Base-by-base conservation (phyloP, 2,888 invertebrate genomes). In the Orthosia incerta region DNA sequence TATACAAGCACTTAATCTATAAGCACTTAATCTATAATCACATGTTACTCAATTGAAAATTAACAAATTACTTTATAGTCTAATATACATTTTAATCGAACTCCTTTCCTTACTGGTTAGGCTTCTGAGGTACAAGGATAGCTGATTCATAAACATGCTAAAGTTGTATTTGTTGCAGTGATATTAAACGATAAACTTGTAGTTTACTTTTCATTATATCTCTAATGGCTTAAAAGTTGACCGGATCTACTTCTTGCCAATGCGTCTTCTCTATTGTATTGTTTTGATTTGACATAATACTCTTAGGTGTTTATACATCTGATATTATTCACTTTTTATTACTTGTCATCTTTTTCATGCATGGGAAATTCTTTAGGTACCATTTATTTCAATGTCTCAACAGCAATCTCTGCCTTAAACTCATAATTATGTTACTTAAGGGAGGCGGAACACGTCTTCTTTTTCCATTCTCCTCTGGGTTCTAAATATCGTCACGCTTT, bases 61-160 rank as follows among this genome's bases (percentile, higher is more conserved):
- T n/a, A n/a, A 53, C 57, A 50, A 53, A 72, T 66, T 26, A 55
- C 20, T 45, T 48, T 26, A 51, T 62, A 59, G 55, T 60, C 56
- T 61, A 26, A 67, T 64, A 50, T 31, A 64, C 65, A 64, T 65
- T 60, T 74, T 74, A 64, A 79, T 60, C 16, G 26, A 71, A 74
- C 79, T 67, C 55, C 74, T 82, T 80, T 78, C 67, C 45, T 56
- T 55, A 55, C 56, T 26, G 20, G 59, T 82, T 61, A 16, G 20
- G 12, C 53, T n/a, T 57, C 31, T 50, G 12, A 48, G 23, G 13
- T 62, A 77, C 77, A 80, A 80, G 76, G 76, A 76, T 81, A 81
- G 39, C 20, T 72, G 23, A 76, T 69, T 51, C 50, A 74, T 82
- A 53, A 82, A 65, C 48, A 67, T 78, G 78, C 20, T 63, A 81